phyloP scores from a whole-genome alignment of 1,140 invertebrate genomes.

The Zophobas atratus region DNA sequence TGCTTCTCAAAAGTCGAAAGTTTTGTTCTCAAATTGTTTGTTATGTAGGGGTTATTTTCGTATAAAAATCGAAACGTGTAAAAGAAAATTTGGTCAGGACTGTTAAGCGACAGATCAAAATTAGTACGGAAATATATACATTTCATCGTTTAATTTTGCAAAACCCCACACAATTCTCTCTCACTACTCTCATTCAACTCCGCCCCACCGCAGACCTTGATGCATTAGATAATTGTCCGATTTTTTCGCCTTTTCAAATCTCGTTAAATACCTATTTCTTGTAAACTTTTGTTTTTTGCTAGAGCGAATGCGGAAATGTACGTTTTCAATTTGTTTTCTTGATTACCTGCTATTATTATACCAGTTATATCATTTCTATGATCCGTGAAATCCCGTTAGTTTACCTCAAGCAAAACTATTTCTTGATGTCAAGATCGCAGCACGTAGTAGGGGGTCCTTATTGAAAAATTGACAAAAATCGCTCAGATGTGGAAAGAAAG shows the following conservation, averaged over 20 bases:
- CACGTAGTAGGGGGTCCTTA: no score
- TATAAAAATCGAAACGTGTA: no score
- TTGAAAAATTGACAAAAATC: no score
- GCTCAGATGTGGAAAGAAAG: no score
- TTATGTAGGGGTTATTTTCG: no score
- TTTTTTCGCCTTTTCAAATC: slow-evolving; percentile 1
- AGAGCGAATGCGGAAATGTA: slow-evolving; percentile 16
- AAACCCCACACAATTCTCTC: neutral
- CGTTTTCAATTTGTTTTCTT: slow-evolving; percentile 21
- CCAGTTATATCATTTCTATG: slow-evolving; percentile 3
- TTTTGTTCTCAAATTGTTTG: no score
- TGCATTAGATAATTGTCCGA: slow-evolving; percentile 17
- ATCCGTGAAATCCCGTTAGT: slow-evolving; percentile 8
- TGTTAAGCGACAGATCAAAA: no score
- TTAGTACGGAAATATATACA: no score
- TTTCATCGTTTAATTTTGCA: no score
- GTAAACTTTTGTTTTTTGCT: slow-evolving; percentile 9
- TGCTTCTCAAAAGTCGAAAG: no score
- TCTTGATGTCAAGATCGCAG: neutral
- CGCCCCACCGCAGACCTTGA: neutral
- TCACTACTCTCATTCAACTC: neutral
- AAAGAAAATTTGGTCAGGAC: neutral
- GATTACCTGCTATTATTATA: slow-evolving; percentile 7
- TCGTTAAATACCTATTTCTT: slow-evolving; percentile 2
- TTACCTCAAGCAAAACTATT: neutral